phyloP scores from a whole-genome alignment of 2,888 invertebrate species.

The Microplitis deprimator region DNA sequence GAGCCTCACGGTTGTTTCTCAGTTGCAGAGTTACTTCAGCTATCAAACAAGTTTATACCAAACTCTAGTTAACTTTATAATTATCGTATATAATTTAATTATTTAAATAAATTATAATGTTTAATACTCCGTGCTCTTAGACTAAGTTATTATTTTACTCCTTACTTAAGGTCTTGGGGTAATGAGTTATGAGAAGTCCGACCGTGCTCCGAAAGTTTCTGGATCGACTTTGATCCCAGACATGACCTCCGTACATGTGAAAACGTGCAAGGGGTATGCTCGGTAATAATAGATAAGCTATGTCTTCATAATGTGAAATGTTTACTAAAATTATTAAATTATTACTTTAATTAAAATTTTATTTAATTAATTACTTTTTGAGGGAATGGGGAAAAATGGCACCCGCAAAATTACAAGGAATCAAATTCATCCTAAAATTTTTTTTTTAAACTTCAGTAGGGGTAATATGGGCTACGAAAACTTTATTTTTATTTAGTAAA shows the following conservation, averaged over 20 bases:
- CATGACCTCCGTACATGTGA: slow-evolving; percentile 70
- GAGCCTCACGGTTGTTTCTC: slow-evolving; percentile 71
- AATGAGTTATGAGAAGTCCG: slow-evolving; percentile 68
- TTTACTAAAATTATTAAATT: slow-evolving; percentile 59
- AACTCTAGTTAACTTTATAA: background rate
- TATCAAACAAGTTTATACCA: slow-evolving; percentile 48
- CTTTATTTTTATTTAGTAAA: too few species aligned
- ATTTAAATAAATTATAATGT: too few species aligned
- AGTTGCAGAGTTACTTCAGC: slow-evolving; percentile 71
- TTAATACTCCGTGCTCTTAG: slow-evolving; percentile 19
- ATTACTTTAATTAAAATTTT: background rate
- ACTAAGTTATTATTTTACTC: slow-evolving; percentile 6
- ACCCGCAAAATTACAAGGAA: background rate
- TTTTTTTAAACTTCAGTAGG: too few species aligned
- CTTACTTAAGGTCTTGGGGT: slow-evolving; percentile 71
- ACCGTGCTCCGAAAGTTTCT: slow-evolving; percentile 71
- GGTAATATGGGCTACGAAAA: too few species aligned
- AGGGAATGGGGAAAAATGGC: background rate
- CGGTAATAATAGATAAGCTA: slow-evolving; percentile 70
- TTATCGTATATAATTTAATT: too few species aligned
- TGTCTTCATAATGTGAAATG: slow-evolving; percentile 72
- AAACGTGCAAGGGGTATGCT: slow-evolving; percentile 71
- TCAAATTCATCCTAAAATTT: too few species aligned
- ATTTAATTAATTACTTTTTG: background rate
- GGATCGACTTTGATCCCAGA: slow-evolving; percentile 72